phyloP scores from a whole-genome alignment of 2,113 vertebrate species.

The Gallinago undulata region DNA sequence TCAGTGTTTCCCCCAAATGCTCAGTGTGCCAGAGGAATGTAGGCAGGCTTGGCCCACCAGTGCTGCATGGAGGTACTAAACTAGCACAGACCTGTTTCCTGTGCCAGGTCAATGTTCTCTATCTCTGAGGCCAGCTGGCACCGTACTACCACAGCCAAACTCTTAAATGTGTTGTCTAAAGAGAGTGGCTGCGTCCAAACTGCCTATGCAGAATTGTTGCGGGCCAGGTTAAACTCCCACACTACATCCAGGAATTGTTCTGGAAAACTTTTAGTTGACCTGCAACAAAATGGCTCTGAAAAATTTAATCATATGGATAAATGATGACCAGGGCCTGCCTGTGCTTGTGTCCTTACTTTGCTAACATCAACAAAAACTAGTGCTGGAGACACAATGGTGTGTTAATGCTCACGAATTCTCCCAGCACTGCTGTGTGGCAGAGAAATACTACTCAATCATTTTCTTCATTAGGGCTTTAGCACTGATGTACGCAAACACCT shows the following conservation, averaged over 20 bases:
- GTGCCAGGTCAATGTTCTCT: conserved; percentile 11
- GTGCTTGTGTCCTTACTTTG: background rate
- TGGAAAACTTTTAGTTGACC: background rate
- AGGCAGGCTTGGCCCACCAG: background rate
- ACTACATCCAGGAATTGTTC: background rate
- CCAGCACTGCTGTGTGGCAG: background rate
- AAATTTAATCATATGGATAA: background rate
- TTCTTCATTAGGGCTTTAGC: background rate
- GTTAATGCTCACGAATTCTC: background rate
- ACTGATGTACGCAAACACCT: background rate
- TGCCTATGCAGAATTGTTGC: background rate
- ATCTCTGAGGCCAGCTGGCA: conserved; percentile 28
- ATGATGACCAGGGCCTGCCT: background rate
- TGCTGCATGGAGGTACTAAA: background rate
- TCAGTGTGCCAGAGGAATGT: background rate
- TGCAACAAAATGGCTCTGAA: background rate
- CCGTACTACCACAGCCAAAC: background rate
- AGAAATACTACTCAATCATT: background rate
- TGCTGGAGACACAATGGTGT: background rate
- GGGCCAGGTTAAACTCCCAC: background rate
- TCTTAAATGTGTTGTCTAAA: background rate
- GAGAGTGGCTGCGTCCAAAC: background rate
- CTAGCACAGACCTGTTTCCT: background rate
- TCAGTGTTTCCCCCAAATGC: background rate
- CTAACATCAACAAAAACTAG: fast-evolving